These are phyloP conservation scores for Enoplosus armatus DNA, from an alignment of 2,797 vertebrate species.

Conservation along the genomic window DNA sequence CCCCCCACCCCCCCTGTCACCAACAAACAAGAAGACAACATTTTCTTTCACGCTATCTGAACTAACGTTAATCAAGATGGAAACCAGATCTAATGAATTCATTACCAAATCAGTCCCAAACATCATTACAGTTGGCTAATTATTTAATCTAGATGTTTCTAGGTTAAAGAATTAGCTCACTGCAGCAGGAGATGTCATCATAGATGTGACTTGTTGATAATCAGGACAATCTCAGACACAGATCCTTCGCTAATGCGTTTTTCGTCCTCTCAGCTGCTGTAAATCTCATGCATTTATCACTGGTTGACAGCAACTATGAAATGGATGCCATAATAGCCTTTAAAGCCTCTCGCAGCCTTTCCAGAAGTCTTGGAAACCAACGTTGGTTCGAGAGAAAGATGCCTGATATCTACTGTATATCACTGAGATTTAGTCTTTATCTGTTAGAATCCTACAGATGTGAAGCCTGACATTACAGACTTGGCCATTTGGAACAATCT, in stretches of 20 bases:
- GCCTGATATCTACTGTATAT: slow-evolving; percentile 55
- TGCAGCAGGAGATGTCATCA: slow-evolving; percentile 12
- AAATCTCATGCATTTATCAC: slow-evolving; percentile 75
- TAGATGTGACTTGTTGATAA: slow-evolving; percentile 52
- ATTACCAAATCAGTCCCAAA: slow-evolving; percentile 46
- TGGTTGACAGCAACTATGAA: slow-evolving; percentile 60
- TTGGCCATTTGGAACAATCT: slow-evolving; percentile 43
- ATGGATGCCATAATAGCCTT: slow-evolving; percentile 62
- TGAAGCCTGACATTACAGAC: slow-evolving; percentile 27
- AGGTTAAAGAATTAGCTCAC: slow-evolving; percentile 21
- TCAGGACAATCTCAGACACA: slow-evolving; percentile 59
- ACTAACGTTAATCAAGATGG: slow-evolving; percentile 1
- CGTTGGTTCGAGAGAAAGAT: slow-evolving; percentile 48
- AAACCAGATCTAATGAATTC: slow-evolving; percentile 47
- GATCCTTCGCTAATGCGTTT: slow-evolving; percentile 48
- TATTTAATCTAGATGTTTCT: slow-evolving; percentile 44
- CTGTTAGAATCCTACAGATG: slow-evolving; percentile 47
- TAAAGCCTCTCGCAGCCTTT: slow-evolving; percentile 53
- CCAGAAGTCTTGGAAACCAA: slow-evolving; percentile 61
- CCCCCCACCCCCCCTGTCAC: not conserved
- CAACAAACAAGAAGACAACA: slow-evolving; percentile 24
- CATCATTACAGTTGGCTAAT: slow-evolving; percentile 55
- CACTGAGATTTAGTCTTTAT: slow-evolving; percentile 51
- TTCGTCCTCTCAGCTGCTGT: slow-evolving; percentile 44
- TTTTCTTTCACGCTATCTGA: slow-evolving; percentile 40